Conservation (phyloP, 2,888 invertebrate species). For the Polydrusus pterygomalis region DNA sequence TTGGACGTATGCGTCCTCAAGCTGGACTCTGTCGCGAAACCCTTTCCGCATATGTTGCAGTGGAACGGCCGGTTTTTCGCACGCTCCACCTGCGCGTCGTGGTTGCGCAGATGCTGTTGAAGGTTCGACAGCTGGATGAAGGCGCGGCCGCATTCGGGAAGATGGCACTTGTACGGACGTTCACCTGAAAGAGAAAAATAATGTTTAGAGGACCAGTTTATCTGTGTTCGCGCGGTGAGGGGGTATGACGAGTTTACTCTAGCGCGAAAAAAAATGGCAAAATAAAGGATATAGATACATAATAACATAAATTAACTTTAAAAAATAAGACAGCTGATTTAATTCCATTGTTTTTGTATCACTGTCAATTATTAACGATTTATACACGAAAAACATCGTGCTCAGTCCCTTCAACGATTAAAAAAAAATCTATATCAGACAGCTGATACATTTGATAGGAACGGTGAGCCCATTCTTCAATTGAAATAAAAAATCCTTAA, state of each 20-base stretch:
- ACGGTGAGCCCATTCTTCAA: conserved; percentile 24
- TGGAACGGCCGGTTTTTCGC: conserved; percentile 97
- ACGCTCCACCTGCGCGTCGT: conserved; percentile 95
- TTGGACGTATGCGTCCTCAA: conserved; percentile 96
- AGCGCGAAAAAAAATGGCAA: too few species aligned
- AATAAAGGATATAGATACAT: too few species aligned
- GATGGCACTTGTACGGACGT: conserved; percentile 96
- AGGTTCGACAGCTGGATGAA: conserved; percentile 98
- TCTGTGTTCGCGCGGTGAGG: too few species aligned
- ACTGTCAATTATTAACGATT: conserved; percentile 5
- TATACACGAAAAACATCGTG: conserved; percentile 2
- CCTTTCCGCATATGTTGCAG: conserved; percentile 97
- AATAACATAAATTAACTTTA: too few species aligned
- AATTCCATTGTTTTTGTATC: background rate
- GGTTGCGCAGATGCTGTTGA: conserved; percentile 96
- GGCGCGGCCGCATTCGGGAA: conserved; percentile 95
- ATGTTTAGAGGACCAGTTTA: conserved; percentile 23
- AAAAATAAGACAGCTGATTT: background rate
- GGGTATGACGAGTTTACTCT: too few species aligned
- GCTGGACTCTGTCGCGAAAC: conserved; percentile 97
- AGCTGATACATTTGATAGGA: conserved; percentile 40
- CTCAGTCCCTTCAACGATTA: background rate
- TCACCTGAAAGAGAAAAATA: conserved; percentile 82
- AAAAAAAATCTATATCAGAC: conserved; percentile 36
- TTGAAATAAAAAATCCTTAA: conserved; percentile 40